Conservation (phyloP, 2,797 vertebrate species). For the Microchirus variegatus region DNA sequence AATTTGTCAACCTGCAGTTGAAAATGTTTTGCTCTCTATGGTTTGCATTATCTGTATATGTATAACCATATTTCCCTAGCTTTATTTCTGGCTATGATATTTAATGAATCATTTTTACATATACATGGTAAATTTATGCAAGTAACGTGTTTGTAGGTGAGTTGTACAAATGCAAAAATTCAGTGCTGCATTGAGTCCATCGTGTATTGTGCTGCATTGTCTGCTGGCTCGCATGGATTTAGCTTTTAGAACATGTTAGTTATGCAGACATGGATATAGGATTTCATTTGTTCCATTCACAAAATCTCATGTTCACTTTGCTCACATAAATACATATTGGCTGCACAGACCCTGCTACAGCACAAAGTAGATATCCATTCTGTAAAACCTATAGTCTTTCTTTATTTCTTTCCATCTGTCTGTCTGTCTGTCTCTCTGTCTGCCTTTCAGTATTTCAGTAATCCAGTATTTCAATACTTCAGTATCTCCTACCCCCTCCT, state of each 20-base stretch:
- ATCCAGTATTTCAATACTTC: slow-evolving; percentile 7
- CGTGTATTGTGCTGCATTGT: slow-evolving; percentile 60
- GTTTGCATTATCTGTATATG: too few relatives aligned
- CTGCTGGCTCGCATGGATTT: slow-evolving; percentile 56
- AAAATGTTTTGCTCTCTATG: too few relatives aligned
- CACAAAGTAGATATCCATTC: slow-evolving; percentile 38
- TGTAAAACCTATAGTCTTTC: slow-evolving; percentile 21
- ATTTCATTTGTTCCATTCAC: slow-evolving; percentile 82
- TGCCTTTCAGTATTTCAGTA: slow-evolving; percentile 7
- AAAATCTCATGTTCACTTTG: slow-evolving; percentile 75
- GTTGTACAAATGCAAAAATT: slow-evolving; percentile 20
- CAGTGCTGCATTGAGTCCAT: slow-evolving; percentile 43
- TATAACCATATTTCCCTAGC: too few relatives aligned
- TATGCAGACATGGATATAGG: slow-evolving; percentile 74
- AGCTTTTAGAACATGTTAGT: slow-evolving; percentile 59
- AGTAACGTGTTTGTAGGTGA: too few relatives aligned
- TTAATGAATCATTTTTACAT: too few relatives aligned
- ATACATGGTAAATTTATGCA: too few relatives aligned
- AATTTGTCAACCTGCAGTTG: too few relatives aligned
- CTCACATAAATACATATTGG: slow-evolving; percentile 69
- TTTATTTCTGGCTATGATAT: too few relatives aligned
- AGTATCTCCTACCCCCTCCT: slow-evolving; percentile 7
- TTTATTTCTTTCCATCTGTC: slow-evolving; percentile 3
- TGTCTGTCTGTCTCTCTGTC: slow-evolving; percentile 14
- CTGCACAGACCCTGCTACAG: slow-evolving; percentile 44